A percentile compares a stretch with the other conserved stretches of the same genome.
phyloP scores from a whole-genome alignment of 2,113 vertebrate genomes.

The Nesoenas mayeri region DNA sequence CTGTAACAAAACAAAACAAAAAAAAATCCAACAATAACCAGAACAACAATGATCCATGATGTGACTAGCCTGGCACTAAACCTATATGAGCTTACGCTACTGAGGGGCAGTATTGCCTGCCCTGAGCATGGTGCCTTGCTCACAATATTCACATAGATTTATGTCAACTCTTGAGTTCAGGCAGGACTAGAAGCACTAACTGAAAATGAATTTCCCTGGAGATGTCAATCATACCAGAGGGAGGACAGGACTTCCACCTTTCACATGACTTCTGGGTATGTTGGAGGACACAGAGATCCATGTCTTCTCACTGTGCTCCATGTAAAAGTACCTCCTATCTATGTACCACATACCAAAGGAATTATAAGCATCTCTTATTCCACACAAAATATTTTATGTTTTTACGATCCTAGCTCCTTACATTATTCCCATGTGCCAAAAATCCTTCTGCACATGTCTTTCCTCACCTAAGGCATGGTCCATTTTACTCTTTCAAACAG shows the following conservation, averaged over 20 bases:
- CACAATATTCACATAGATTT: not conserved
- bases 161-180: not conserved
- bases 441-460: not conserved
- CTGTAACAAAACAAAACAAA: not conserved
- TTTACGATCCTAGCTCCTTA: not conserved
- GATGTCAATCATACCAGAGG: not conserved
- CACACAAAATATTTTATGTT: not conserved
- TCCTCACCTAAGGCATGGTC: not conserved
- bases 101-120: not conserved
- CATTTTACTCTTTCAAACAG: not conserved
- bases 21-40: not conserved
- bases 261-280: not conserved
- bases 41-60: not conserved
- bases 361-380: not conserved
- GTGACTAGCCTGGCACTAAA: not conserved
- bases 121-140: not conserved
- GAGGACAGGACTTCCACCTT: not conserved
- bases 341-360: fast-evolving
- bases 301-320: fast-evolving
- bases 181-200: not conserved
- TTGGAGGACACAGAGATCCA: not conserved
- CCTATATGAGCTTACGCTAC: not conserved
- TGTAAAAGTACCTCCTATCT: not conserved
- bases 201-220: not conserved
- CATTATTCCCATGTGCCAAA: not conserved